These are phyloP conservation scores for Penaeus vannamei DNA, from an alignment of 1,140 invertebrate genomes.

Conservation along the genomic window DNA sequence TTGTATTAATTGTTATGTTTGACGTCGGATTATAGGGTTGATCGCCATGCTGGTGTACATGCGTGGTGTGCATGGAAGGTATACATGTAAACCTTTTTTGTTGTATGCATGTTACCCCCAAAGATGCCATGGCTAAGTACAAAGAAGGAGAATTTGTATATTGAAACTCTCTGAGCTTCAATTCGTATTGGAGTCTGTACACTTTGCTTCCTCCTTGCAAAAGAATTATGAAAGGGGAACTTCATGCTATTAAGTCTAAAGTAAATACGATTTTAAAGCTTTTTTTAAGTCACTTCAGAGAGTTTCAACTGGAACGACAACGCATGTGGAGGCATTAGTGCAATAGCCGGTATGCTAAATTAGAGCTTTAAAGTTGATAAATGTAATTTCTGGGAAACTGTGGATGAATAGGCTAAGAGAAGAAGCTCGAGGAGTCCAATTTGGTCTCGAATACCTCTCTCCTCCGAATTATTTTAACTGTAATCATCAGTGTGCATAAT, in stretches of 20 bases:
- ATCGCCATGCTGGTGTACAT: conserved; percentile 31
- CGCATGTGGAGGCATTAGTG: conserved; percentile 56
- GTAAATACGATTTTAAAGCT: too few relatives aligned
- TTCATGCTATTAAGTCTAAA: too few relatives aligned
- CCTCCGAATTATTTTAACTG: conserved; percentile 61
- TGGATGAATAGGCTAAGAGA: conserved; percentile 58
- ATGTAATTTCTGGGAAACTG: conserved; percentile 60
- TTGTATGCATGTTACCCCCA: conserved; percentile 47
- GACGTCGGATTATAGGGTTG: conserved; percentile 59
- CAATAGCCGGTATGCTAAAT: conserved; percentile 65
- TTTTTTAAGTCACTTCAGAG: conserved; percentile 23
- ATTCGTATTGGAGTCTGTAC: conserved; percentile 13
- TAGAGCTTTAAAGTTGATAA: conserved; percentile 64
- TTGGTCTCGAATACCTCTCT: conserved; percentile 56
- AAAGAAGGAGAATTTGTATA: conserved; percentile 53
- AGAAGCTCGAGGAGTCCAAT: conserved; percentile 4
- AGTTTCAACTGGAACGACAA: conserved; percentile 53
- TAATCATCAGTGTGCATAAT: conserved; percentile 59
- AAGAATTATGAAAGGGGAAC: not conserved
- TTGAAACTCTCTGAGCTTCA: conserved; percentile 57
- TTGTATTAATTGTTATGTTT: conserved; percentile 66
- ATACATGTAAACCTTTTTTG: conserved; percentile 19
- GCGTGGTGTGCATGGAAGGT: conserved; percentile 38
- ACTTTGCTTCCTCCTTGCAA: not conserved
- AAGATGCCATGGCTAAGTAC: conserved; percentile 55